These are phyloP conservation scores for Ganaspis sp. DNA, from an alignment of 1,140 invertebrate species.

Conservation along the genomic window DNA sequence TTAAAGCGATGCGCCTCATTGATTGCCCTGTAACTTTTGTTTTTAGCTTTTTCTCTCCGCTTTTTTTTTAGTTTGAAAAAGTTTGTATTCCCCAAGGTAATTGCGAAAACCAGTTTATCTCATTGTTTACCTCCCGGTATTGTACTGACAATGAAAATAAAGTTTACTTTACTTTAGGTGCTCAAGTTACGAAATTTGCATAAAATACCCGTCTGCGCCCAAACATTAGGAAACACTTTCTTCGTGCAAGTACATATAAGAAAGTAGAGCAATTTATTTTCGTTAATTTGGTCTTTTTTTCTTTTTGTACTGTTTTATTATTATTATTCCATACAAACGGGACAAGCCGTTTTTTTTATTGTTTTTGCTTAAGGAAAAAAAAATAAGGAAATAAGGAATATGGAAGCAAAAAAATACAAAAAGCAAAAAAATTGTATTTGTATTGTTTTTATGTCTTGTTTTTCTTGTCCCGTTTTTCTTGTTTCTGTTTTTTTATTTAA, in stretches of 20 bases:
- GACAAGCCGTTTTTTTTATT: no score
- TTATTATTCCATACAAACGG: no score
- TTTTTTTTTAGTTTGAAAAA: not conserved
- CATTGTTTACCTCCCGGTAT: conserved; percentile 24
- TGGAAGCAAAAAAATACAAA: no score
- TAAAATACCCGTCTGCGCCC: not conserved
- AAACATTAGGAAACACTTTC: conserved; percentile 18
- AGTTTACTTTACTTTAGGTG: conserved; percentile 7
- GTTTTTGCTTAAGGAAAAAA: no score
- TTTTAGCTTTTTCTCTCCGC: not conserved
- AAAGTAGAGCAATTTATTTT: no score
- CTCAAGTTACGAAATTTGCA: not conserved
- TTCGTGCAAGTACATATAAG: not conserved
- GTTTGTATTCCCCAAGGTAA: conserved; percentile 19
- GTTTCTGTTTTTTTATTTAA: not conserved
- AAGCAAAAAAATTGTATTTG: no score
- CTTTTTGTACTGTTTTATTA: no score
- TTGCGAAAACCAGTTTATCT: conserved; percentile 25
- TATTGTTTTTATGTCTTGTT: no score
- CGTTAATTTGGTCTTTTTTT: no score
- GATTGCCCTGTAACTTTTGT: conserved; percentile 24
- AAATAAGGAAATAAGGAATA: no score
- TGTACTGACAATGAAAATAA: conserved; percentile 29
- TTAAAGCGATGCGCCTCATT: conserved; percentile 30
- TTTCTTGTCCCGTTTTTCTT: no score